Evolutionary conservation across 2,888 invertebrate species (phyloP).

Genomic region (Temnothorax ravouxi): DNA sequence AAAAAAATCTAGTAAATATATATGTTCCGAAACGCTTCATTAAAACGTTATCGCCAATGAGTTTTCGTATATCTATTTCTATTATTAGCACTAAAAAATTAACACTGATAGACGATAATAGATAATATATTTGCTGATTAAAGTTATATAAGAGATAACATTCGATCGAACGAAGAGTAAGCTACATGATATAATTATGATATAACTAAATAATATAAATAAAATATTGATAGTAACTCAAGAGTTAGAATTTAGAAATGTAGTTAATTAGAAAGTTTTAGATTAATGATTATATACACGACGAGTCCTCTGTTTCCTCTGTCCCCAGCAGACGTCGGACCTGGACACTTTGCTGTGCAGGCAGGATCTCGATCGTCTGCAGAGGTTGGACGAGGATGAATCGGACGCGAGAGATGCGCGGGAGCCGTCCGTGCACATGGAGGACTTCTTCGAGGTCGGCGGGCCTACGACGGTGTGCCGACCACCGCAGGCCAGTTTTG

Average conservation of each 20-base stretch:
- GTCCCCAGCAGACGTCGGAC: conserved; percentile 90
- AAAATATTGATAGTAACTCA: not conserved
- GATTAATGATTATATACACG: not conserved
- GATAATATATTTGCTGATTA: conserved; percentile 2
- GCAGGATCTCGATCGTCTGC: conserved; percentile 90
- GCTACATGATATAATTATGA: not conserved
- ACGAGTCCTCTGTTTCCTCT: conserved; percentile 15
- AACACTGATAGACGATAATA: not conserved
- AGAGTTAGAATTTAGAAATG: conserved; percentile 12
- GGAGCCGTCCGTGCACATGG: conserved; percentile 89
- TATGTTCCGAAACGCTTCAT: not conserved
- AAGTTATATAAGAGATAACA: not conserved
- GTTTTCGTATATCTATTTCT: not conserved
- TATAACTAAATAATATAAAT: not conserved
- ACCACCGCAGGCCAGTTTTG: conserved; percentile 87
- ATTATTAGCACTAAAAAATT: not conserved
- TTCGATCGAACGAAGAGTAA: not conserved
- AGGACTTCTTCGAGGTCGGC: conserved; percentile 89
- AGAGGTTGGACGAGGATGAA: conserved; percentile 89
- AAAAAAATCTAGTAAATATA: not conserved
- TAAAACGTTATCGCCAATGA: not conserved
- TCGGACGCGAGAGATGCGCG: conserved; percentile 85
- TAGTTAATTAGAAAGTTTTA: not conserved
- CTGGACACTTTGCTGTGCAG: conserved; percentile 93
- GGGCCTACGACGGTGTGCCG: conserved; percentile 75